phyloP scores from a whole-genome alignment of 2,113 vertebrate genomes.

The Gnathonemus echidnorhynchus region DNA sequence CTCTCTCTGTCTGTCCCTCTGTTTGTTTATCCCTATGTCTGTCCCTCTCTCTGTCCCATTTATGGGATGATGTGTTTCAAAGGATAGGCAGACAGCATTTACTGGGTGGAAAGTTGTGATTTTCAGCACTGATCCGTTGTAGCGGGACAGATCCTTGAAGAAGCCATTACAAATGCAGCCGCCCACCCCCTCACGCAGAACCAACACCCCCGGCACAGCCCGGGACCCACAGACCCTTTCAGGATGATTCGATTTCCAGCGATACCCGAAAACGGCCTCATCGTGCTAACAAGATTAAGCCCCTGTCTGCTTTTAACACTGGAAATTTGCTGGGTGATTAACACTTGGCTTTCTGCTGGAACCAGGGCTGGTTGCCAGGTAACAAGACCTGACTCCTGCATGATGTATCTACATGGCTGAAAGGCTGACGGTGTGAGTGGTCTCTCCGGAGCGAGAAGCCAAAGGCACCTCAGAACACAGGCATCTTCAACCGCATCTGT shows the following conservation, averaged over 20 bases:
- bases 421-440: conserved; percentile 44
- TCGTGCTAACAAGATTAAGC: conserved; percentile 80
- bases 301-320: conserved; percentile 68
- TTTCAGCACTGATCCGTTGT: background rate
- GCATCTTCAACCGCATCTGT: background rate
- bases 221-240: conserved; percentile 41
- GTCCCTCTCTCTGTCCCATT: background rate
- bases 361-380: conserved; percentile 74
- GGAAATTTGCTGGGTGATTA: conserved; percentile 72
- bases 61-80: background rate
- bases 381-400: conserved; percentile 58
- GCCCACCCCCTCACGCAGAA: conserved; percentile 34
- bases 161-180: conserved; percentile 9
- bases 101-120: background rate
- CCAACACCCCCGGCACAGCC: conserved; percentile 41
- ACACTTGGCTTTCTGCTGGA: conserved; percentile 62
- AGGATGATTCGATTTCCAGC: conserved; percentile 79
- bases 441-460: conserved; percentile 32
- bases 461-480: conserved; percentile 13
- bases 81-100: background rate
- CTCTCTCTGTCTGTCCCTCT: too few species aligned
- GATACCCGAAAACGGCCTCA: conserved; percentile 79
- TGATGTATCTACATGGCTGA: conserved; percentile 47
- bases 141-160: background rate
- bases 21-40: background rate